phyloP scores from a whole-genome alignment of 1,140 invertebrate genomes.

The Cherax destructor region DNA sequence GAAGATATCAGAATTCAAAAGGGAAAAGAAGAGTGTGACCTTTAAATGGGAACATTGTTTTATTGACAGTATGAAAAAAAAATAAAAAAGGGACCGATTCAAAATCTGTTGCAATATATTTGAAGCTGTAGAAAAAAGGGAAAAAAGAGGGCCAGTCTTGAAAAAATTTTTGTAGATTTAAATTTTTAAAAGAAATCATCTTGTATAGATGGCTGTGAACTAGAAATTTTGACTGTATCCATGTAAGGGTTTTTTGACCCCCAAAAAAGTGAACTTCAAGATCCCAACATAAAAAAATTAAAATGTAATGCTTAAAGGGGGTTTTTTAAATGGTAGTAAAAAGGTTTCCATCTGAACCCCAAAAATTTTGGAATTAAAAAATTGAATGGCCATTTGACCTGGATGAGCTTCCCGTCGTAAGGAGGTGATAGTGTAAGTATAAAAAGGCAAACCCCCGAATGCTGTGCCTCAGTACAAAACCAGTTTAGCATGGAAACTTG shows the following conservation, averaged over 20 bases:
- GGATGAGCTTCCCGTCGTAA: not conserved
- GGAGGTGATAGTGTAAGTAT: not conserved
- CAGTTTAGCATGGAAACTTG: conserved; percentile 22
- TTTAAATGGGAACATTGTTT: not conserved
- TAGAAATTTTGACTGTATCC: conserved; percentile 51
- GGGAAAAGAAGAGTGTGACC: not conserved
- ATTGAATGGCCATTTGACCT: not conserved
- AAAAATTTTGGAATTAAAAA: not conserved
- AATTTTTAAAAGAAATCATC: conserved; percentile 57
- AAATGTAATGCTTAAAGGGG: conserved; percentile 41
- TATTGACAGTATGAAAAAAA: not conserved
- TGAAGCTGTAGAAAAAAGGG: conserved; percentile 43
- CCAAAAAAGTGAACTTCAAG: conserved; percentile 43
- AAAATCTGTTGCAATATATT: conserved; percentile 46
- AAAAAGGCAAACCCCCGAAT: not conserved
- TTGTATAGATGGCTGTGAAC: conserved; percentile 55
- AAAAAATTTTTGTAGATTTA: conserved; percentile 62
- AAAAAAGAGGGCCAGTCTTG: conserved; percentile 36
- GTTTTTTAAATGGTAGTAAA: conserved; percentile 20
- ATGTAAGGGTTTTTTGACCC: conserved; percentile 39
- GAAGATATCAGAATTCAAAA: not conserved
- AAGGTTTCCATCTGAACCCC: conserved; percentile 32
- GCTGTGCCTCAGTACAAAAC: conserved; percentile 59
- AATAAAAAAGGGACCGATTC: conserved; percentile 51
- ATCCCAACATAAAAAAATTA: conserved; percentile 40